phyloP scores from a whole-genome alignment of 53 echinoderm and acorn worm species.

The Paracentrotus lividus region DNA sequence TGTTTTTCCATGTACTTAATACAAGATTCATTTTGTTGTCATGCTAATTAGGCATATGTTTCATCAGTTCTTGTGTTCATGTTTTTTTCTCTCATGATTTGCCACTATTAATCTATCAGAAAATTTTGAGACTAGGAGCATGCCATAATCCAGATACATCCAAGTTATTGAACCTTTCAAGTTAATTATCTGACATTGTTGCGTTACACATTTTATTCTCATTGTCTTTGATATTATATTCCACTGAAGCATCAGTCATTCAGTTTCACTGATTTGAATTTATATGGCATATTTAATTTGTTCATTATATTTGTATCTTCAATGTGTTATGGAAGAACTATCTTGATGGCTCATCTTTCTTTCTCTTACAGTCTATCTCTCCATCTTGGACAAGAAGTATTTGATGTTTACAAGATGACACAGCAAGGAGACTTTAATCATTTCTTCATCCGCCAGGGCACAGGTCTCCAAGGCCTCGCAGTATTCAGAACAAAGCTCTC shows the following conservation, averaged over 20 bases:
- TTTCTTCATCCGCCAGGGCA: slow-evolving; percentile 97
- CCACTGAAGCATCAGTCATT: not conserved
- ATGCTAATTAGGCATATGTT: no score
- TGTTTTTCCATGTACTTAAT: no score
- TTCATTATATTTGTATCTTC: not conserved
- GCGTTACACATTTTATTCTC: not conserved
- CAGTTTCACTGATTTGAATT: not conserved
- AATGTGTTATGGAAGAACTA: no score
- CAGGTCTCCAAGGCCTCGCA: slow-evolving; percentile 95
- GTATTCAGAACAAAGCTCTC: slow-evolving; percentile 99
- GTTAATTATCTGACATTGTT: not conserved
- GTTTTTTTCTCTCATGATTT: no score
- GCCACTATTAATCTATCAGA: no score
- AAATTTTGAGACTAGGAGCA: no score
- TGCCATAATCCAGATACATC: not conserved
- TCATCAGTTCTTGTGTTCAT: no score
- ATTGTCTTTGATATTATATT: not conserved
- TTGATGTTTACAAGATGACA: slow-evolving; percentile 96
- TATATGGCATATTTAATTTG: not conserved
- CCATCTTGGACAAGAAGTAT: slow-evolving; percentile 98
- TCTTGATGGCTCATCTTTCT: not conserved
- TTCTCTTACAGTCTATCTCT: slow-evolving; percentile 87
- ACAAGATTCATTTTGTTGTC: no score
- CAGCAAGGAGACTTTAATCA: slow-evolving; percentile 97
- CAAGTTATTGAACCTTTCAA: not conserved